Percentiles rank a stretch among this genome's conserved stretches.
Evolutionary conservation across 2,113 vertebrate species (phyloP).

Genomic region (Scopus umbretta): DNA sequence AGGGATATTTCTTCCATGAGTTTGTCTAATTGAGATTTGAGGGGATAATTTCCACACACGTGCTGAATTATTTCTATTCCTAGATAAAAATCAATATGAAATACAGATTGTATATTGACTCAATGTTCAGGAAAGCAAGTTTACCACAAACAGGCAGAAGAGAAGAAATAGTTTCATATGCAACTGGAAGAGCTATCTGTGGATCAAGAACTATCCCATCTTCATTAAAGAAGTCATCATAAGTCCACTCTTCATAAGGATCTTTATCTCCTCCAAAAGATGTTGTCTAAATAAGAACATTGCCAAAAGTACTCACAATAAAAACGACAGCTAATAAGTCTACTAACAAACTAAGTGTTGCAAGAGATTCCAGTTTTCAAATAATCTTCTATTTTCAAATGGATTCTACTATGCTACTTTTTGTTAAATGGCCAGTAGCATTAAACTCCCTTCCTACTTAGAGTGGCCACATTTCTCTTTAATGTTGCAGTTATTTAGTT

Average conservation of each 20-base stretch:
- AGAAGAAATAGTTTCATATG: conserved; percentile 85
- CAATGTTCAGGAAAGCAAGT: not conserved
- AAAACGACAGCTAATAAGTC: not conserved
- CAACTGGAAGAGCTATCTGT: conserved; percentile 81
- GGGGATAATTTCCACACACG: not conserved
- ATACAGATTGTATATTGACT: not conserved
- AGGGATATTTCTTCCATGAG: not conserved
- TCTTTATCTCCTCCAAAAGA: conserved; percentile 79
- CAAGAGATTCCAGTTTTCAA: not conserved
- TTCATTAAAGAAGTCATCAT: conserved; percentile 88
- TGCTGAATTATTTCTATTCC: not conserved
- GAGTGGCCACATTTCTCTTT: not conserved
- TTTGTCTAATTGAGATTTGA: not conserved
- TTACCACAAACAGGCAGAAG: conserved; percentile 82
- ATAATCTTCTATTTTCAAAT: not conserved
- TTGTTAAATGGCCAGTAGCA: not conserved
- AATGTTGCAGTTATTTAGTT: not conserved
- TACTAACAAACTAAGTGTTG: not conserved
- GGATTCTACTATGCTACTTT: not conserved
- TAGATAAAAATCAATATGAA: not conserved
- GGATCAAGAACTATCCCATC: conserved; percentile 92
- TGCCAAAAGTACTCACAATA: not conserved
- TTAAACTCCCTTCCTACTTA: not conserved
- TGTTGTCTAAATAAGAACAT: conserved; percentile 39
- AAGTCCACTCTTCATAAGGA: conserved; percentile 82